Conservation (phyloP, 2,113 vertebrate genomes). For the Rhineura floridana region DNA sequence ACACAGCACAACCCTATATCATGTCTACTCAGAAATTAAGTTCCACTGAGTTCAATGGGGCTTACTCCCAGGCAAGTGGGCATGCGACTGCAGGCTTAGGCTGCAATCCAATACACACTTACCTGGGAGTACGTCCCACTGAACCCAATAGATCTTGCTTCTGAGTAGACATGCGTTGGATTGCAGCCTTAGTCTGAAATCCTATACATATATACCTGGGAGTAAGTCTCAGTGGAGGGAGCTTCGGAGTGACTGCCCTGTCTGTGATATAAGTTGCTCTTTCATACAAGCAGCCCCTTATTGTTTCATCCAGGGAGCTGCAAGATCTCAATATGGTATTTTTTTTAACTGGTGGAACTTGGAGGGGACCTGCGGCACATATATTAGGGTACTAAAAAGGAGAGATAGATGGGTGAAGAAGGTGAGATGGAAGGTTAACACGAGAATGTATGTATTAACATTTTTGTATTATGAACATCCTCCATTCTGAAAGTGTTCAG, state of each 20-base stretch:
- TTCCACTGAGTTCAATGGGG: fast-evolving
- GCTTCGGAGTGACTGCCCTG: too few species aligned
- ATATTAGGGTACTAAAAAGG: not conserved
- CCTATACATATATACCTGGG: too few species aligned
- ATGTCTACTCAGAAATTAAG: too few species aligned
- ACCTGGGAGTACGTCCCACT: too few species aligned
- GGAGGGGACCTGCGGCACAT: not conserved
- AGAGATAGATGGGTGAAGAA: not conserved
- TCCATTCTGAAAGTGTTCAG: not conserved
- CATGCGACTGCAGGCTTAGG: too few species aligned
- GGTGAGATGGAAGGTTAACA: not conserved
- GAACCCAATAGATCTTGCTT: too few species aligned
- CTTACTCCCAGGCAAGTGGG: too few species aligned
- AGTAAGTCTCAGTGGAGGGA: too few species aligned
- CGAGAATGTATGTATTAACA: not conserved
- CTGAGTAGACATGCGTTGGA: too few species aligned
- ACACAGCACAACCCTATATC: too few species aligned
- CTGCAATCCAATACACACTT: too few species aligned
- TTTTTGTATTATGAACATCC: not conserved
- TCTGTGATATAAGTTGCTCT: not conserved
- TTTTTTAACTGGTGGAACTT: not conserved
- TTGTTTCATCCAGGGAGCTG: not conserved
- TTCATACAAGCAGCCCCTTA: not conserved
- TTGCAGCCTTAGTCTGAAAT: too few species aligned
- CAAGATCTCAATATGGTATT: not conserved